Base-by-base conservation (phyloP, 2,888 invertebrate genomes). In the Pammene aurita region DNA sequence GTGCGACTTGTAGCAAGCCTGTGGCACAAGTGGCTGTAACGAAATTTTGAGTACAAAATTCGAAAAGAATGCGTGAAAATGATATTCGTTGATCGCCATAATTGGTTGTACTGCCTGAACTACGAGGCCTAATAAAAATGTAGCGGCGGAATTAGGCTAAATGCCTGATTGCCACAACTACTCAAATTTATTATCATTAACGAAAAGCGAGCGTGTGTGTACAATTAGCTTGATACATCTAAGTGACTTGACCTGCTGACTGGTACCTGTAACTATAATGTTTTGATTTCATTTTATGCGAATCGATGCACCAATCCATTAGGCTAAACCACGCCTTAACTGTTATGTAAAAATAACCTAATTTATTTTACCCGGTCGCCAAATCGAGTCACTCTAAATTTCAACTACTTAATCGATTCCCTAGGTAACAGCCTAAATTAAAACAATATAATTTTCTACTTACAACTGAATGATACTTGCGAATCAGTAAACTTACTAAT, bases 391-490 rank as follows among this genome's bases (percentile, higher is more conserved):
- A 14, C 44, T 44, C 7, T 55, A 46, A 61, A 38, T 13, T 67
- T 48, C 14, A 38, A 67, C n/a, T 67, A 58, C 34, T 44, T 61
- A 14, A 62, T 67, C 61, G 41, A 67, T 48, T 48, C 41, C 62
- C 48, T 67, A 67, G 62, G 41, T 67, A 56, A 67, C 68, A 35
- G 35, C 35, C 48, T 68, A 52, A 68, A 68, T 58, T 57, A 38
- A 63, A 68, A 52, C 44, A 57, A 63, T n/a, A 44, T 68, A 68
- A 67, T 50, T 63, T 72, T 71, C 66, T 71, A 76, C 74, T 76
- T 71, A 77, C 76, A 66, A 71, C 54, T 73, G 76, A 75, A 77
- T 75, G 76, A 75, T 70, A 66, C 68, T 68, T 66, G 61, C 66
- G 70, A 73, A 70, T 74, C 69, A 72, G 70, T 71, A 69, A 67